phyloP scores from a whole-genome alignment of 2,113 vertebrate genomes.

The Protobothrops mucrosquamatus region DNA sequence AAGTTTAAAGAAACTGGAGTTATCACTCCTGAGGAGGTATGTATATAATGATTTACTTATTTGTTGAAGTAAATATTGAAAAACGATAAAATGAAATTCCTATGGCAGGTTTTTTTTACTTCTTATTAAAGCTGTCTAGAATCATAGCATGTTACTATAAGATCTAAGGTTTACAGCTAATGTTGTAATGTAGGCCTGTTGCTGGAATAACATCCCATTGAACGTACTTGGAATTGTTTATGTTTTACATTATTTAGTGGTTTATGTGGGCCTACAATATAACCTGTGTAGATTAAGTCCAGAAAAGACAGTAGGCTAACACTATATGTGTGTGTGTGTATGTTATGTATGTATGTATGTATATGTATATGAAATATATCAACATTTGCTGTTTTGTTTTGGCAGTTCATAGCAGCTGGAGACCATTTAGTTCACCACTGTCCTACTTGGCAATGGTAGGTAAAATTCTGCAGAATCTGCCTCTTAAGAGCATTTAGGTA shows the following conservation, averaged over 20 bases:
- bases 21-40: conserved; percentile 96
- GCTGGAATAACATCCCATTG: background rate
- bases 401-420: conserved; percentile 93
- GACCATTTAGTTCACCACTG: conserved; percentile 98
- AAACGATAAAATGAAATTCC: background rate
- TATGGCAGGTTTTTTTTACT: background rate
- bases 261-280: background rate
- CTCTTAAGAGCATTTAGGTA: background rate
- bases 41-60: conserved; percentile 7
- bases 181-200: background rate
- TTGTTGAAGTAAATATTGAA: background rate
- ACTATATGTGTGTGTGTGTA: too few species aligned
- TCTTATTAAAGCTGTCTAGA: background rate
- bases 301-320: background rate
- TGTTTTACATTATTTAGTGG: background rate
- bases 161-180: background rate
- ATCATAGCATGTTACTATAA: background rate
- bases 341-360: too few species aligned
- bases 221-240: background rate
- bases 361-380: background rate
- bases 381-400: conserved; percentile 34
- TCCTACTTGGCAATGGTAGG: conserved; percentile 99
- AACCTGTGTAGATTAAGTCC: background rate
- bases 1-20: conserved; percentile 99
- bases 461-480: conserved; percentile 17